phyloP scores from a whole-genome alignment of 2,113 vertebrate species.

The Melanocharis versteri region DNA sequence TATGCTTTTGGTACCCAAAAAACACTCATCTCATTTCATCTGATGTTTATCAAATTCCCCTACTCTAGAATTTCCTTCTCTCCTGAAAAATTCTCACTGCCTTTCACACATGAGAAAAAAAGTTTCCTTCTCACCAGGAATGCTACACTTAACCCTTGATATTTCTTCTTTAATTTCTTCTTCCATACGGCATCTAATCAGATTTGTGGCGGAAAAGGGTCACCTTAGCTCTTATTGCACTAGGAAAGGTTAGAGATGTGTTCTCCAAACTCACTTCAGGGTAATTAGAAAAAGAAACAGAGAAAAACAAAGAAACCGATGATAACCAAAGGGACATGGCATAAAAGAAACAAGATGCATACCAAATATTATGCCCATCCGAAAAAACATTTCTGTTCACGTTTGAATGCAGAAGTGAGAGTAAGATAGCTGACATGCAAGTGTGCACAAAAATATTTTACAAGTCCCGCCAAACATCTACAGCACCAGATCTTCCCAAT shows the following conservation, averaged over 20 bases:
- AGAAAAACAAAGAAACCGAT: neutral
- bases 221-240: slow-evolving; percentile 1
- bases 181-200: neutral
- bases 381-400: neutral
- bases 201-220: neutral
- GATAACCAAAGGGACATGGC: neutral
- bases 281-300: slow-evolving; percentile 21
- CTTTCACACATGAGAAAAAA: neutral
- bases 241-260: neutral
- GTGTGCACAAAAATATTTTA: neutral
- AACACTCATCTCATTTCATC: neutral
- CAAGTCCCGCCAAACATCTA: neutral
- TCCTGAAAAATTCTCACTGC: neutral
- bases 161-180: slow-evolving; percentile 39
- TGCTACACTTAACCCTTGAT: slow-evolving; percentile 10
- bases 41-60: slow-evolving; percentile 1
- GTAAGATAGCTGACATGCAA: neutral
- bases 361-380: neutral
- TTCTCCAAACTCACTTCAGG: neutral
- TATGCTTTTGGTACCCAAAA: neutral
- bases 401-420: neutral
- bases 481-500: neutral
- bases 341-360: neutral
- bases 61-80: neutral
- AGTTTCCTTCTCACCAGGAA: neutral